Evolutionary conservation across 2,113 vertebrate genomes (phyloP).

Genomic region (Centropus unirufus): DNA sequence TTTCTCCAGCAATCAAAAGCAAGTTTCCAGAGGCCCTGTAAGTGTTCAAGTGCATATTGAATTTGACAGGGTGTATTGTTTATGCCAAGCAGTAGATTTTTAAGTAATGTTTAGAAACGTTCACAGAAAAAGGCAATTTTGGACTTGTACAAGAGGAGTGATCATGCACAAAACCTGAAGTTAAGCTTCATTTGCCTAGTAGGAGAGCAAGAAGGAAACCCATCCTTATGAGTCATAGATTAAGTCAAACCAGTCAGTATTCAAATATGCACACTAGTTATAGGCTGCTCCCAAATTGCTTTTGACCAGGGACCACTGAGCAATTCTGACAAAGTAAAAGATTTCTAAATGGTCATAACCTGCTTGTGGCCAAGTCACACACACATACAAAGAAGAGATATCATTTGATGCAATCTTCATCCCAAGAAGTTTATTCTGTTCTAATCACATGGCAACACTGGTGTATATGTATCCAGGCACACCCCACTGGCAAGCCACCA

Average conservation of each 20-base stretch:
- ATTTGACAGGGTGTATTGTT: background rate
- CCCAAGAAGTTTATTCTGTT: background rate
- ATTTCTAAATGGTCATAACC: background rate
- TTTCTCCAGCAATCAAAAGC: conserved; percentile 1
- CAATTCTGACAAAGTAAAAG: background rate
- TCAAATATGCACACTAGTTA: background rate
- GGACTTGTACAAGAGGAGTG: background rate
- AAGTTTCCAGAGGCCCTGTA: conserved; percentile 41
- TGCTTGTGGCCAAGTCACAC: background rate
- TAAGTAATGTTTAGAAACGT: background rate
- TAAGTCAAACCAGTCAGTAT: background rate
- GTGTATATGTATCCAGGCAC: background rate
- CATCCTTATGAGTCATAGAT: background rate
- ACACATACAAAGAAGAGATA: background rate
- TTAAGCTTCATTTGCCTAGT: background rate
- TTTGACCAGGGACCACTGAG: background rate
- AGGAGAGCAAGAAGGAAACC: background rate
- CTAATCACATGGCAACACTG: background rate
- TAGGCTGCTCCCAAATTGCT: background rate
- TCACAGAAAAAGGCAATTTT: background rate
- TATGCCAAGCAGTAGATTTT: conserved; percentile 9
- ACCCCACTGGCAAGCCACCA: background rate
- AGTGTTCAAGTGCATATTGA: background rate
- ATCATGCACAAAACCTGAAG: background rate
- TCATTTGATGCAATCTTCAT: background rate